Base-by-base conservation (phyloP, 2,113 vertebrate genomes). In the Megaleporinus macrocephalus region DNA sequence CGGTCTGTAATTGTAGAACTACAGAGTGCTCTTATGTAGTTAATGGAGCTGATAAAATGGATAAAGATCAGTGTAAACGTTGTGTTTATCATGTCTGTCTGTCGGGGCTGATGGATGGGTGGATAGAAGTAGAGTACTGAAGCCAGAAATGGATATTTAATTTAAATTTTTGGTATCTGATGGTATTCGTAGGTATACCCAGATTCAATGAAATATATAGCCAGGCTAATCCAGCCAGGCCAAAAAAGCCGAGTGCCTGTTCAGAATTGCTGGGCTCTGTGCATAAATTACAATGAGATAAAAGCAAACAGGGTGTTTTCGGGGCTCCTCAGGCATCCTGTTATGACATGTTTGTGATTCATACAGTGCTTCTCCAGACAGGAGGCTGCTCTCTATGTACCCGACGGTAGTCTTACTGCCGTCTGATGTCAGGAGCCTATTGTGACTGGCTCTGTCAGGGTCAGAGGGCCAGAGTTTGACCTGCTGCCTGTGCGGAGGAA, bases 341-440 rank as follows among this genome's bases (percentile, higher is more conserved):
- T 70, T 70, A 36, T 70, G 49, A 69, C 65, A 69, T 11, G 49
- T 69, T 70, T 70, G 29, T 47, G 51, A 70, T 79, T 12, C 20
- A 27, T 6, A 61, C 22, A 22, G 51, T n/a, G 68, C n/a, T 61
- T 7, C 26, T 49, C 6, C 16, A 22, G 65, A 69, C 30, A 69
- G 65, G 30, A 69, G 30, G 22, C 51, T 41, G 30, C 33, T 44
- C 51, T 15, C n/a, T 29, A 13, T 61, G 24, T 44, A 47, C 66
- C 33, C 5, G 33, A 59, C 33, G 59, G 51, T 18, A 61, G 30
- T 71, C 33, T 71, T 29, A 49, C 66, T 47, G 18, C 36, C 44
- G 29, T 63, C 83, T 76, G 68, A 62, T 80, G 83, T 71, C 55
- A 80, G 18, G 22, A 80, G 20, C 55, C 33, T 51, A 22, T 41